These are phyloP conservation scores for Actenoides hombroni DNA, from an alignment of 2,113 vertebrate species.

Conservation along the genomic window DNA sequence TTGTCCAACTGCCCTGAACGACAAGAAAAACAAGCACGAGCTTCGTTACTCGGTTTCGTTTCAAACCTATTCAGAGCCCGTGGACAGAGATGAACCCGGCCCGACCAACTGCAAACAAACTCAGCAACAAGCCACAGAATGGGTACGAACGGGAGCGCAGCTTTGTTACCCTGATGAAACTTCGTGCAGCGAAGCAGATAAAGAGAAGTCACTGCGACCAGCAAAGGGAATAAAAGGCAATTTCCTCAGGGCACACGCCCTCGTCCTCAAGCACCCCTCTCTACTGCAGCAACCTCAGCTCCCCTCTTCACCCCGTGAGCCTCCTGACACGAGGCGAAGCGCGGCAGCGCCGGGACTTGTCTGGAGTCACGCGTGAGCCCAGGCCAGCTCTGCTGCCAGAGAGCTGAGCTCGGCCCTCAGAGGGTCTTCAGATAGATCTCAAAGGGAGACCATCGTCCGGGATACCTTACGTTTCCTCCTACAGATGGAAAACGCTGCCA, in stretches of 20 bases:
- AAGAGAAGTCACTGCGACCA: not conserved
- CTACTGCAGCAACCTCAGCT: not conserved
- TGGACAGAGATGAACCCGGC: not conserved
- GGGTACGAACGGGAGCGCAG: accelerated
- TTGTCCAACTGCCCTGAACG: not conserved
- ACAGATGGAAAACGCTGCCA: not conserved
- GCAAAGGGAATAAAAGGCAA: not conserved
- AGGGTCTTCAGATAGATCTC: not conserved
- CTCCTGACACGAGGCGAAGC: not conserved
- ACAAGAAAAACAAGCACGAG: not conserved
- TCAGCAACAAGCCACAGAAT: not conserved
- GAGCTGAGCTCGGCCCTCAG: not conserved
- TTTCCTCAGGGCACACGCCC: not conserved
- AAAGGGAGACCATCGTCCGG: not conserved
- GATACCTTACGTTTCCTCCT: not conserved
- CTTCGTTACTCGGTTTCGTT: not conserved
- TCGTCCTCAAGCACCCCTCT: not conserved
- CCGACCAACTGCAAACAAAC: not conserved
- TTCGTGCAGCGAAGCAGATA: not conserved
- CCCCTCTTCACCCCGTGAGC: not conserved
- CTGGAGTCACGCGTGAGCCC: not conserved
- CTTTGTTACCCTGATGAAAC: not conserved
- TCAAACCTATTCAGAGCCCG: not conserved
- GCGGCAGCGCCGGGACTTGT: not conserved
- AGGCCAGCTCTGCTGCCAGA: not conserved